Base-by-base conservation (phyloP, 2,113 vertebrate species). In the Mesoclemmys tuberculata region DNA sequence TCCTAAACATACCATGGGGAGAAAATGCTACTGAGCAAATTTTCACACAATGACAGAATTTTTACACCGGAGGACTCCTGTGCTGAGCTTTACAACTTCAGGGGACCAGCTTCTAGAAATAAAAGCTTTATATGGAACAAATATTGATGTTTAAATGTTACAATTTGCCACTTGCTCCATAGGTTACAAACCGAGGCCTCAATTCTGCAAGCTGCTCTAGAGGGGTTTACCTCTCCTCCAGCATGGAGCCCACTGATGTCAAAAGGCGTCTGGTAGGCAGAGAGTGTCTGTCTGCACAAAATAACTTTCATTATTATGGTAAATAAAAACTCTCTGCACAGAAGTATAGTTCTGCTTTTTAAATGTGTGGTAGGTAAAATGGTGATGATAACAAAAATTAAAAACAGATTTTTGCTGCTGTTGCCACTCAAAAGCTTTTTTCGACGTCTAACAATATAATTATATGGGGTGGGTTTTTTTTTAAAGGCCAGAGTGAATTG, bases 1-100 rank as follows among this genome's bases (percentile, higher is more conserved):
- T 94, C 52, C 74, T 89, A 90, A 48, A 85, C 80, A n/a, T 89
- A 93, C 80, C 95, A 96, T 68, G 83, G 96, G 88, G 71, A 87
- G 90, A 95, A 93, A 95, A 87, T 11, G 68, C 92, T 38, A 93
- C 55, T n/a, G 41, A 95, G 38, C 81, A 92, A 95, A 93, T 61
- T 81, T 84, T 91, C 93, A 97, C 85, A 85, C 64, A 93, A 87
- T 38, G 0, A 68, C 79, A 26, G 89, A 90, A 41, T 35, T 48
- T 94, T 88, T 85, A 88, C 92, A 48, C 31, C 27, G 4, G 68
- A 89, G 29, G 90, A 49, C 31, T 90, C 90, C 46, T 91, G 41
- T 81, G 68, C 18, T 0, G n/a, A 82, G 61, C 84, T 29, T 92
- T 84, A 82, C 85, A 94, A 88, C 58, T 27, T 51, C 68, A 79